Percentiles rank a stretch among this genome's conserved stretches.
Conservation (phyloP, 1,140 invertebrate species). For the Halictus rubicundus region DNA sequence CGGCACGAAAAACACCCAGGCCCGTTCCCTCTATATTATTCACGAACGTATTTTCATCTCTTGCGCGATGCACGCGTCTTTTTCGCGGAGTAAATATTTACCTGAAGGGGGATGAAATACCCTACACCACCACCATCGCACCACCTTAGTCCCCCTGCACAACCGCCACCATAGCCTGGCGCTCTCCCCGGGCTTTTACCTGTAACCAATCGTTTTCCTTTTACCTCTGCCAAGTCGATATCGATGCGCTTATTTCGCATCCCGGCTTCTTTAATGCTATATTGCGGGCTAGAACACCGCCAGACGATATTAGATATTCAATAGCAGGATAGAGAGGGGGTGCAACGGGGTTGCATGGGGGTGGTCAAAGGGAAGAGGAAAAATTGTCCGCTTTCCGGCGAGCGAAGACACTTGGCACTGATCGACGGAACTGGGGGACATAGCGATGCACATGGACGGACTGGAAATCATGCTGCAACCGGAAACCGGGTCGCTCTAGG, state of each 20-base stretch:
- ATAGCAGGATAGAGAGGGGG: not conserved
- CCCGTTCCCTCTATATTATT: not conserved
- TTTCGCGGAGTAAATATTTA: conserved; percentile 30
- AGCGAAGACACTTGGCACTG: not conserved
- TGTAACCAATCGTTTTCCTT: conserved; percentile 19
- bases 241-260: conserved; percentile 23
- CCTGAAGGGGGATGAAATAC: conserved; percentile 8
- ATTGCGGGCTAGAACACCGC: conserved; percentile 3
- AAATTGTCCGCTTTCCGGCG: not conserved
- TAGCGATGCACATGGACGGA: not conserved
- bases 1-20: not conserved
- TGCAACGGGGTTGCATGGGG: no score
- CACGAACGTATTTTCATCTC: conserved; percentile 25
- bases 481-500: not conserved
- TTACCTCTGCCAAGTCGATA: conserved; percentile 11
- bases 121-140: no score
- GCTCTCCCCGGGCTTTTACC: conserved; percentile 10
- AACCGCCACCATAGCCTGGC: no score
- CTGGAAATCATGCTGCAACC: not conserved
- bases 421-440: not conserved
- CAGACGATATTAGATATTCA: conserved; percentile 18
- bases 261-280: conserved; percentile 9
- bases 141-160: no score
- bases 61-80: conserved; percentile 14
- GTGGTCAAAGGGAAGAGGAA: not conserved